Conservation (phyloP, 2,113 vertebrate species). For the Himantopus leucocephalus region DNA sequence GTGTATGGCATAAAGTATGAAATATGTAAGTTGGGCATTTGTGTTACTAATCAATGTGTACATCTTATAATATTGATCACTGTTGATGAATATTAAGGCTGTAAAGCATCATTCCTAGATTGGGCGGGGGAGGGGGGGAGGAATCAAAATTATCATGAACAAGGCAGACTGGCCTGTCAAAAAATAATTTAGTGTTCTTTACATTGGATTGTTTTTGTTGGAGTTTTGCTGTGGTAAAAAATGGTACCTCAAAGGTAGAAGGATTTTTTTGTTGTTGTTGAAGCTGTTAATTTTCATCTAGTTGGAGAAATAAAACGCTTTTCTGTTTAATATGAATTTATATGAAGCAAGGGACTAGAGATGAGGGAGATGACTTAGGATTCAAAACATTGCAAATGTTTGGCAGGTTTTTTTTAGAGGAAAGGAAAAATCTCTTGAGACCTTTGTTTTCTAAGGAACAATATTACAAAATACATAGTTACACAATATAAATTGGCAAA, state of each 20-base stretch:
- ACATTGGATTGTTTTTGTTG: background rate
- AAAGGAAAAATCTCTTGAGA: conserved; percentile 58
- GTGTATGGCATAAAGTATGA: background rate
- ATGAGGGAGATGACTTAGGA: conserved; percentile 30
- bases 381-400: conserved; percentile 51
- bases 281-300: conserved; percentile 9
- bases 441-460: conserved; percentile 62
- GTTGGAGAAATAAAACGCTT: conserved; percentile 7
- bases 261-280: background rate
- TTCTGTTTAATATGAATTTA: conserved; percentile 17
- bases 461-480: conserved; percentile 69
- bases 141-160: background rate
- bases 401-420: conserved; percentile 41
- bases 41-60: background rate
- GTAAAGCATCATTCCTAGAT: background rate
- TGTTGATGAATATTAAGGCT: background rate
- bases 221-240: background rate
- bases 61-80: background rate
- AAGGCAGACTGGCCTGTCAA: background rate
- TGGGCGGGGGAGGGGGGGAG: background rate
- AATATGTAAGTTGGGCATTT: background rate
- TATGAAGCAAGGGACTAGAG: background rate
- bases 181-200: background rate
- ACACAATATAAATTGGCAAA: conserved; percentile 62
- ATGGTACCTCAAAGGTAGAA: background rate